These are phyloP conservation scores for Aphidius gifuensis DNA, from an alignment of 1,140 invertebrate genomes.

Conservation along the genomic window DNA sequence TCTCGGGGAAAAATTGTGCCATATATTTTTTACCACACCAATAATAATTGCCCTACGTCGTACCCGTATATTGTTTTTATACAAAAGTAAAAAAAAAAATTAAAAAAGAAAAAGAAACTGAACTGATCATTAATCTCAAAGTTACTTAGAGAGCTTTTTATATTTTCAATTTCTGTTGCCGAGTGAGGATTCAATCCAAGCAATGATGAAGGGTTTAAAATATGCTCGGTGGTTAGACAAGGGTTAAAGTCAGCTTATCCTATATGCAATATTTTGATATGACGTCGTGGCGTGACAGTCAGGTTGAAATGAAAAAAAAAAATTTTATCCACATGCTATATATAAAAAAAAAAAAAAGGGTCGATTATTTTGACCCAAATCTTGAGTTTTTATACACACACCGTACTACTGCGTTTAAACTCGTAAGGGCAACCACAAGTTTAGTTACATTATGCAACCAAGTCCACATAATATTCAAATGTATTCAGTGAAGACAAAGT, in stretches of 20 bases:
- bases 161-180: too few species aligned
- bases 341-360: too few species aligned
- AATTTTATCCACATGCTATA: not conserved
- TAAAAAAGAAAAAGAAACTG: too few species aligned
- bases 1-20: not conserved
- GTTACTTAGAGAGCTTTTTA: too few species aligned
- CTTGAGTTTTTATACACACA: not conserved
- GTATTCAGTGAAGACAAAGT: not conserved
- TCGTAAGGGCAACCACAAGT: constrained; percentile 28
- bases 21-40: too few species aligned
- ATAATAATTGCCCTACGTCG: too few species aligned
- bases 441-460: constrained; percentile 32
- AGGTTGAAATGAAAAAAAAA: not conserved
- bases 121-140: too few species aligned
- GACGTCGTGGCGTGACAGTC: not conserved
- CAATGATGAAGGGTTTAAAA: not conserved
- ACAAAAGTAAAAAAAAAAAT: too few species aligned
- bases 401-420: too few species aligned
- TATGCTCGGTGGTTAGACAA: not conserved
- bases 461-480: constrained; percentile 11
- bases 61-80: too few species aligned
- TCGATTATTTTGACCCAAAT: not conserved
- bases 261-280: constrained; percentile 1
- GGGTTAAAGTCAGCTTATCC: not conserved
- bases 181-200: not conserved